These are phyloP conservation scores for Sphaerophoria taeniata DNA, from an alignment of 2,888 invertebrate genomes.

Conservation along the genomic window DNA sequence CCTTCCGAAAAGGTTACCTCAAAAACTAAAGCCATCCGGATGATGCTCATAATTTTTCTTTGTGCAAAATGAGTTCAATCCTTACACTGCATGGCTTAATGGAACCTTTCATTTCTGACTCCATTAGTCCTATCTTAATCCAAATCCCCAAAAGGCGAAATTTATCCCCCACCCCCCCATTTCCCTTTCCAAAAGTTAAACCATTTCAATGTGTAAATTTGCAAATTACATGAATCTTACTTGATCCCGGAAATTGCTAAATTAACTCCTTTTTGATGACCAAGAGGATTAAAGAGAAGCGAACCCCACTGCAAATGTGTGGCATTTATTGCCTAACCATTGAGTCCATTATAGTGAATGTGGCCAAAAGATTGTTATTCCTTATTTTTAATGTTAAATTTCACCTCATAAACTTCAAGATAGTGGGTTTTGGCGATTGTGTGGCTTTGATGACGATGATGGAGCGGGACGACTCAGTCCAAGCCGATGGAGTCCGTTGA, in stretches of 20 bases:
- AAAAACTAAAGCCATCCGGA: no score
- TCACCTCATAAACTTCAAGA: conserved; percentile 67
- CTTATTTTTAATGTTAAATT: conserved; percentile 55
- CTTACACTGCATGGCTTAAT: background rate
- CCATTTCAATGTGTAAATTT: conserved; percentile 45
- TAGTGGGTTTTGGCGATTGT: conserved; percentile 18
- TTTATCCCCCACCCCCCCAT: no score
- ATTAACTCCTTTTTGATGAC: conserved; percentile 46
- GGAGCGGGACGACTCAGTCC: background rate
- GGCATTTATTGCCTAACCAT: conserved; percentile 29
- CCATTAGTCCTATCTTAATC: background rate
- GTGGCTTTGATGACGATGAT: conserved; percentile 36
- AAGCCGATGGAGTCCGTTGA: conserved; percentile 33
- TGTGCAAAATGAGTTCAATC: no score
- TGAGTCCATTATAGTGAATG: conserved; percentile 41
- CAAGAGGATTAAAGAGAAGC: conserved; percentile 46
- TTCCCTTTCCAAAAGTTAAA: no score
- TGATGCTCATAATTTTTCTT: no score
- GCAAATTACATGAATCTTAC: conserved; percentile 50
- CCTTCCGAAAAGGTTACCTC: no score
- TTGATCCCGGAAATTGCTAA: conserved; percentile 60
- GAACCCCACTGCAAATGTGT: background rate
- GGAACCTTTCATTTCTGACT: background rate
- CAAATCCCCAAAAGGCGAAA: background rate
- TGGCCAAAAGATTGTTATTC: conserved; percentile 3